Evolutionary conservation across 92 coral and sea anemone genomes (phyloP).

Genomic region (Phenganax subtilis): DNA sequence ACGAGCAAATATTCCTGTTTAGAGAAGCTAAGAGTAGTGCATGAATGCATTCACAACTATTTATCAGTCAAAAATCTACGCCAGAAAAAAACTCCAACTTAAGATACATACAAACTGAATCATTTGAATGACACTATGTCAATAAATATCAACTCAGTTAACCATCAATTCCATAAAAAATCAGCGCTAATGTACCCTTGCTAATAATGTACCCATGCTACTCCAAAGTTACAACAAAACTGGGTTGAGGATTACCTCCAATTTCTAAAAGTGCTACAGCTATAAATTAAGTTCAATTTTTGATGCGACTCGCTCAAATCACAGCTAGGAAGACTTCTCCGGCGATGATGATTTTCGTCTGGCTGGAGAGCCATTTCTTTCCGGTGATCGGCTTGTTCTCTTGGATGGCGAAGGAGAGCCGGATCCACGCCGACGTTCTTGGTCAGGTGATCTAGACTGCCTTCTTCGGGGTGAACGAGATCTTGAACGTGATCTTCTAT

Average conservation of each 20-base stretch:
- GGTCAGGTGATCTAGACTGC: conserved; percentile 63
- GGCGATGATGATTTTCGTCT: conserved; percentile 32
- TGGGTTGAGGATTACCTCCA: conserved; percentile 37
- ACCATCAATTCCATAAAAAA: too few relatives aligned
- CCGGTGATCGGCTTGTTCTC: conserved; percentile 24
- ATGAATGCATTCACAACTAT: too few relatives aligned
- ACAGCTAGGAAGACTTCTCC: conserved; percentile 19
- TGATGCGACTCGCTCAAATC: background rate
- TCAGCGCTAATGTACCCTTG: background rate
- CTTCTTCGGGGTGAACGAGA: conserved; percentile 65
- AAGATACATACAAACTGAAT: too few relatives aligned
- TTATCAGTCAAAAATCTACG: too few relatives aligned
- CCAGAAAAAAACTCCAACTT: too few relatives aligned
- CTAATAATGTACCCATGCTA: background rate
- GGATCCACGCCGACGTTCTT: conserved; percentile 45
- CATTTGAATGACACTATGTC: too few relatives aligned
- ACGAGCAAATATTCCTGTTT: too few relatives aligned
- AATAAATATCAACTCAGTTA: too few relatives aligned
- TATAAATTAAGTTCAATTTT: conserved; percentile 8
- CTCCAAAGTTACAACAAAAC: conserved; percentile 33
- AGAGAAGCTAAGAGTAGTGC: too few relatives aligned
- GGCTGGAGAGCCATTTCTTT: conserved; percentile 28
- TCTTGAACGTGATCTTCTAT: conserved; percentile 49
- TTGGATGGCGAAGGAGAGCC: conserved; percentile 51
- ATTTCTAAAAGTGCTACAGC: conserved; percentile 15